Base-by-base conservation (phyloP, 1,140 invertebrate genomes). In the Elysia chlorotica region DNA sequence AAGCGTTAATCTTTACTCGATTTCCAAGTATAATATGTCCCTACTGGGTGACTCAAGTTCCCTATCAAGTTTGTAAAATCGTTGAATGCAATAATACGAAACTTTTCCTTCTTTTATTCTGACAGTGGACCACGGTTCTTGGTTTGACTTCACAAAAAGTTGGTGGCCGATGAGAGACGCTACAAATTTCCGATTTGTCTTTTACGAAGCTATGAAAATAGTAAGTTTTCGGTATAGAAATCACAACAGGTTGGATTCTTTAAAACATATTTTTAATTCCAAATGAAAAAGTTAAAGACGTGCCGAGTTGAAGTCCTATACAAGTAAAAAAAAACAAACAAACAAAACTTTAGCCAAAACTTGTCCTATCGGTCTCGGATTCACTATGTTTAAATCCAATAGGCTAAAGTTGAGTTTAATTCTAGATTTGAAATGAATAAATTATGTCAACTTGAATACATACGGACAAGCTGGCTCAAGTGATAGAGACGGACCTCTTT, bases 181-280 rank as follows among this genome's bases (percentile, higher is more conserved):
- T 59, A 89, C 92, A 0, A 95, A 96, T 76, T 86, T 96, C 2
- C 86, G 95, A 0, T 93, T 96, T 76, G 83, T 96, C 31, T 95
- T 91, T 76, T 97, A 94, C 80, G 94, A 96, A 88, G 93, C 95
- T 62, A 78, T 85, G 77, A 83, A 83, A 72, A 74, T 76, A 77
- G 82, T 83, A 53, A 68, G 73, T 41, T 19, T n/a, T 25, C 25
- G 56, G 56, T 19, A 59, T 25, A 10, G 17, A 25, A 25, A 59
- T 59, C 56, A 10, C n/a, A n/a, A 14, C 41, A 48, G 41, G 10
- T 14, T 48, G 41, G 10, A 48, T 59, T 25, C 25, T 59, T 59
- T n/a, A n/a, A n/a, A n/a, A n/a, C n/a, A n/a, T n/a, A n/a, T n/a
- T n/a, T n/a, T n/a, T n/a, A n/a, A n/a, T n/a, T n/a, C n/a, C n/a